Conservation (phyloP, 2,888 invertebrate species). For the Stegana nigrithorax region DNA sequence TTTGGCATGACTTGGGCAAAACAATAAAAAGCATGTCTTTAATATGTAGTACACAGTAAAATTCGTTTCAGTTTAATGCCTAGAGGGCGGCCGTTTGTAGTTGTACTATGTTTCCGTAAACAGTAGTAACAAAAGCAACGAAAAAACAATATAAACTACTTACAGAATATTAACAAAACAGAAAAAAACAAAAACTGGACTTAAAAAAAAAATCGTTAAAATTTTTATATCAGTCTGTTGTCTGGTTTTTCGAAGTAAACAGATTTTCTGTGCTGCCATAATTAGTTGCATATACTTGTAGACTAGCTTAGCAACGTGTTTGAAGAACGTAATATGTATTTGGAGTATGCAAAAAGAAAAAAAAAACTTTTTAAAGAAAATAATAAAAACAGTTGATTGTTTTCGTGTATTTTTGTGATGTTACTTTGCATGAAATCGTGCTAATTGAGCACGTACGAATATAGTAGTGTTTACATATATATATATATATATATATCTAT, state of each 20-base stretch:
- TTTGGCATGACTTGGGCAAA: slow-evolving; percentile 40
- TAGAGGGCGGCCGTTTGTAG: neutral
- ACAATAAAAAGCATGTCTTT: neutral
- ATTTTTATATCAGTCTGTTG: neutral
- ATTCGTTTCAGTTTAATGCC: slow-evolving; percentile 12
- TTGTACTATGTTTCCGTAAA: neutral
- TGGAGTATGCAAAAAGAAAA: neutral
- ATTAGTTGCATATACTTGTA: too few relatives aligned
- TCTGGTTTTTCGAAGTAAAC: neutral
- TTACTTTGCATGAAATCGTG: slow-evolving; percentile 23
- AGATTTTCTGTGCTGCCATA: neutral
- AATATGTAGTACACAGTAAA: neutral
- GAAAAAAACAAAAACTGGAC: neutral
- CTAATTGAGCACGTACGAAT: slow-evolving; percentile 58
- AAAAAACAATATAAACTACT: neutral
- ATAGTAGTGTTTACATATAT: neutral
- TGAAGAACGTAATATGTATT: neutral
- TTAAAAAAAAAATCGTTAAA: too few relatives aligned
- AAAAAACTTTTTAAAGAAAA: neutral
- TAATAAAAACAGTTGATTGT: slow-evolving; percentile 12
- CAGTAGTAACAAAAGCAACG: neutral
- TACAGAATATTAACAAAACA: neutral
- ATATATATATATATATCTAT: too few relatives aligned
- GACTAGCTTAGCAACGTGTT: neutral
- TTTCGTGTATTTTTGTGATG: neutral